Evolutionary conservation across 2,113 vertebrate genomes (phyloP).

Genomic region (Glaucomys volans): DNA sequence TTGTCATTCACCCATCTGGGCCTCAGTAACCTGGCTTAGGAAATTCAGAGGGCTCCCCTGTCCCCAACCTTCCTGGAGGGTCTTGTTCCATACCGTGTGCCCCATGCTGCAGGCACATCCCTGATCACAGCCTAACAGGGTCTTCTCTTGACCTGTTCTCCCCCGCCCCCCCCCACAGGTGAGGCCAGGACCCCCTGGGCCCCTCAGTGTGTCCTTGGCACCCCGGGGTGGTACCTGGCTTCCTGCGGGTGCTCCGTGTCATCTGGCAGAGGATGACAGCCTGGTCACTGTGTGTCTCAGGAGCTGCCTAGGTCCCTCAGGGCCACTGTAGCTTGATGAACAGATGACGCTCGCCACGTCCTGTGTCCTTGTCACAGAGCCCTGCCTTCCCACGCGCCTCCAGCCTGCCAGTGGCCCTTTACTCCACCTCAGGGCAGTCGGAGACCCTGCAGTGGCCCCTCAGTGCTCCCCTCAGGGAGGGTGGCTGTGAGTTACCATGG

Average conservation of each 20-base stretch:
- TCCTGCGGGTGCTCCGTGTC: fast-evolving
- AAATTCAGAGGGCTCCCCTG: background rate
- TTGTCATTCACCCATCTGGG: background rate
- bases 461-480: background rate
- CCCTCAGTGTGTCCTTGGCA: background rate
- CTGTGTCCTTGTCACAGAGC: background rate
- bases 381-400: background rate
- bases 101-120: fast-evolving
- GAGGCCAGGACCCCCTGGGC: background rate
- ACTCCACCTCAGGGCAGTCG: background rate
- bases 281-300: background rate
- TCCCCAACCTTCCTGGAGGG: background rate
- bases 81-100: background rate
- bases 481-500: fast-evolving
- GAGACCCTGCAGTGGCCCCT: background rate
- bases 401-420: background rate
- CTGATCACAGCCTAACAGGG: fast-evolving
- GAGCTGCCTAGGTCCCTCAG: background rate
- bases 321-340: background rate
- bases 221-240: background rate
- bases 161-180: background rate
- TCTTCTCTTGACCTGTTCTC: background rate
- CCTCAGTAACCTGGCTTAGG: background rate
- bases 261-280: fast-evolving
- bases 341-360: background rate